These are phyloP conservation scores for Puma concolor DNA, from an alignment of 2,113 vertebrate species.

Conservation along the genomic window DNA sequence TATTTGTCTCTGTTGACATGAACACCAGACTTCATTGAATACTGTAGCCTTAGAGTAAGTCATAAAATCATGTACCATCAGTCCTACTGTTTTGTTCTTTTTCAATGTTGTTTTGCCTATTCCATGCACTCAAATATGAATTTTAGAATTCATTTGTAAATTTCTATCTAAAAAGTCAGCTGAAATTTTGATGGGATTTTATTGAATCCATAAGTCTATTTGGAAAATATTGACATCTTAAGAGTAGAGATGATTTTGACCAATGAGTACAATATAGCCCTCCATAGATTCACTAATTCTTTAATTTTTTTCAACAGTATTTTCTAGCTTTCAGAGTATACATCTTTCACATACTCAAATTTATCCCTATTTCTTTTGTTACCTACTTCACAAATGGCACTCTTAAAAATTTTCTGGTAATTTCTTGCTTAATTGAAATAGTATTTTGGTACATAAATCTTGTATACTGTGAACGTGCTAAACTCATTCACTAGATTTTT, in stretches of 20 bases:
- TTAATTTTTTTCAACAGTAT: not conserved
- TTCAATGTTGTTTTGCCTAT: not conserved
- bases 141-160: not conserved
- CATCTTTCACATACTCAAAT: not conserved
- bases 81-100: not conserved
- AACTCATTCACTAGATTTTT: constrained; percentile 1
- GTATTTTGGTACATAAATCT: not conserved
- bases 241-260: not conserved
- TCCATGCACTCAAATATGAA: not conserved
- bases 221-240: not conserved
- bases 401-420: not conserved
- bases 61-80: not conserved
- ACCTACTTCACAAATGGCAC: not conserved
- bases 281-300: not conserved
- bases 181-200: not conserved
- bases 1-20: not conserved
- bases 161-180: not conserved
- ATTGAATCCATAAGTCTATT: not conserved
- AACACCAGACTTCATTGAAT: not conserved
- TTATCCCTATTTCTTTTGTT: not conserved
- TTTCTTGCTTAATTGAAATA: not conserved
- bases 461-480: not conserved
- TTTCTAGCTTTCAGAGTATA: not conserved
- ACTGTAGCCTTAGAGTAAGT: not conserved
- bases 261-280: not conserved